Evolutionary conservation across 2,113 vertebrate species (phyloP).

Genomic region (Morone saxatilis): DNA sequence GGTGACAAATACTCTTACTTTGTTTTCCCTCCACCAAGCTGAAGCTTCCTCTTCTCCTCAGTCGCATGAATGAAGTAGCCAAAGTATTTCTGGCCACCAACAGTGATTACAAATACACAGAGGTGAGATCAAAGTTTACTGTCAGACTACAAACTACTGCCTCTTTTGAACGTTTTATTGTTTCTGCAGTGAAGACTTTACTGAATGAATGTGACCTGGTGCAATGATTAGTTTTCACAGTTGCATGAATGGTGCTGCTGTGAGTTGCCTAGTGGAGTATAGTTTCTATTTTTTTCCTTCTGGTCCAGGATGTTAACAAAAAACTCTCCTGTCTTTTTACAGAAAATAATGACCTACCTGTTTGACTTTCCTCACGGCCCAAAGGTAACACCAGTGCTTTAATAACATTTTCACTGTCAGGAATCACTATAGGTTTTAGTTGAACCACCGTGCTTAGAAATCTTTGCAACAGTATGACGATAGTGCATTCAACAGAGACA

Average conservation of each 20-base stretch:
- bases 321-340: constrained; percentile 56
- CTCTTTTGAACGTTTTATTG: not conserved
- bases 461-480: not conserved
- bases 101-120: constrained; percentile 97
- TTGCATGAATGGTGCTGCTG: not conserved
- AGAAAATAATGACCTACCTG: constrained; percentile 99
- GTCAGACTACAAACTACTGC: not conserved
- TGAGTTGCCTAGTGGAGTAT: not conserved
- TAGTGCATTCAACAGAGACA: not conserved
- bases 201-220: too few relatives aligned
- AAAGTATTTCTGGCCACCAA: constrained; percentile 98
- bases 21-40: constrained; percentile 77
- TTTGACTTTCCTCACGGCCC: constrained; percentile 95
- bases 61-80: constrained; percentile 95
- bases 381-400: constrained; percentile 83
- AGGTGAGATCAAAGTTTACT: constrained; percentile 85
- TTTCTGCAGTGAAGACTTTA: not conserved
- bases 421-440: not conserved
- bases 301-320: not conserved
- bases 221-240: not conserved
- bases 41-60: constrained; percentile 94
- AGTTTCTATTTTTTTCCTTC: not conserved
- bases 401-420: not conserved
- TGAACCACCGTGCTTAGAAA: not conserved
- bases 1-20: not conserved